These are phyloP conservation scores for Diplodus puntazzo DNA, from an alignment of 2,797 vertebrate species.

Conservation along the genomic window DNA sequence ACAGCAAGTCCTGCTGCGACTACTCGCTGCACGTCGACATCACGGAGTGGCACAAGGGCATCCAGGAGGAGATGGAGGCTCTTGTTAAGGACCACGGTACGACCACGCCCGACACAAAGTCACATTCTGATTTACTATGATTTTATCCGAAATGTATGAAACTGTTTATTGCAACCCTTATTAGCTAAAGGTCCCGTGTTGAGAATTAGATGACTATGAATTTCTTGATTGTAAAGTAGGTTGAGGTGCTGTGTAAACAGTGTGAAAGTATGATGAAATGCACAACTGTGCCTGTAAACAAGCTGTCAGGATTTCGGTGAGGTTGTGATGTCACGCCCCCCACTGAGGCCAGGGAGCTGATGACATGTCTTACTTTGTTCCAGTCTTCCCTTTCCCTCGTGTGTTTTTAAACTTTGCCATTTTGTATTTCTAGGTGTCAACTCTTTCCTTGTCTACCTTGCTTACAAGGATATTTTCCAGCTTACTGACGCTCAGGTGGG, in stretches of 20 bases:
- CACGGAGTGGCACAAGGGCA: slow-evolving; percentile 96
- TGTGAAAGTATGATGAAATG: too few relatives aligned
- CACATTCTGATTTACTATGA: neutral
- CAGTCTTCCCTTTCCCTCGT: neutral
- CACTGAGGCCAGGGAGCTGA: too few relatives aligned
- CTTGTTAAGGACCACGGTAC: slow-evolving; percentile 97
- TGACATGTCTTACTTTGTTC: neutral
- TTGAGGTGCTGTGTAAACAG: too few relatives aligned
- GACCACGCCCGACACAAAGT: neutral
- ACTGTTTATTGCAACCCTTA: too few relatives aligned
- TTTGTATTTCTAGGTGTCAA: slow-evolving; percentile 90
- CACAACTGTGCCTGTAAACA: too few relatives aligned
- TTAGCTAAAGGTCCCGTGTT: too few relatives aligned
- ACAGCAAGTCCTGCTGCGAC: slow-evolving; percentile 97
- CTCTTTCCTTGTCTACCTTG: slow-evolving; percentile 98
- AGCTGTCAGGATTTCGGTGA: too few relatives aligned
- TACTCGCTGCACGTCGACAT: slow-evolving; percentile 98
- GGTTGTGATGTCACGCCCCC: too few relatives aligned
- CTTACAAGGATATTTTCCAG: slow-evolving; percentile 97
- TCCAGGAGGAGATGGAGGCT: slow-evolving; percentile 97
- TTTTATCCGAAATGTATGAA: too few relatives aligned
- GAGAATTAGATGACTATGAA: too few relatives aligned
- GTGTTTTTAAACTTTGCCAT: neutral
- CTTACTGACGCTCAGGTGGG: slow-evolving; percentile 95
- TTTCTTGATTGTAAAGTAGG: too few relatives aligned